These are phyloP conservation scores for Sapajus apella DNA, from an alignment of 2,113 vertebrate genomes.

Conservation along the genomic window DNA sequence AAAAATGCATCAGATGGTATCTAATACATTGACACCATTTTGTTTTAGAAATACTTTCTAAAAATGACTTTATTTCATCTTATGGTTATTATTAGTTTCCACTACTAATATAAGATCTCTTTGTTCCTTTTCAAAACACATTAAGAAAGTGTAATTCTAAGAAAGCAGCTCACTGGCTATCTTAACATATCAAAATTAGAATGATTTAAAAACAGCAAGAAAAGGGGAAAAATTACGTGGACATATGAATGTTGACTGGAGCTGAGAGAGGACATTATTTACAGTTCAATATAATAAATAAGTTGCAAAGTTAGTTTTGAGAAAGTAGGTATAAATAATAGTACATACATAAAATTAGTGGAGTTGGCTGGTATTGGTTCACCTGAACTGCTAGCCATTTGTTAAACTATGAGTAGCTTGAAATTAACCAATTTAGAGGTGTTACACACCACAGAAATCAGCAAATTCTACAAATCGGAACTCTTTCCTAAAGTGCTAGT, in stretches of 20 bases:
- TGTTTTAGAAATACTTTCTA: conserved; percentile 11
- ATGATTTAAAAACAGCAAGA: not conserved
- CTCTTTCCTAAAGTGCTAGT: not conserved
- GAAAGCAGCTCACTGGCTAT: not conserved
- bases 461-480: not conserved
- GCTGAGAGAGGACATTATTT: not conserved
- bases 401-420: not conserved
- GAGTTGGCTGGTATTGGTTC: not conserved
- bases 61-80: not conserved
- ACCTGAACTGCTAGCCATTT: not conserved
- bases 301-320: not conserved
- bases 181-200: not conserved
- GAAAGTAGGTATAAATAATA: not conserved
- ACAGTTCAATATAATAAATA: not conserved
- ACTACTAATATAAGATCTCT: not conserved
- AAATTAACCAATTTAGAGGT: not conserved
- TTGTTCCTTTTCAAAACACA: conserved; percentile 21
- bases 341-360: not conserved
- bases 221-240: not conserved
- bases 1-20: not conserved
- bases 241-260: not conserved
- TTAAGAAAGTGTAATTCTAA: not conserved
- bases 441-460: not conserved
- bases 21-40: not conserved
- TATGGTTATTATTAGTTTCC: not conserved